These are phyloP conservation scores for Xestia sexstrigata DNA, from an alignment of 2,888 invertebrate species.

Conservation along the genomic window DNA sequence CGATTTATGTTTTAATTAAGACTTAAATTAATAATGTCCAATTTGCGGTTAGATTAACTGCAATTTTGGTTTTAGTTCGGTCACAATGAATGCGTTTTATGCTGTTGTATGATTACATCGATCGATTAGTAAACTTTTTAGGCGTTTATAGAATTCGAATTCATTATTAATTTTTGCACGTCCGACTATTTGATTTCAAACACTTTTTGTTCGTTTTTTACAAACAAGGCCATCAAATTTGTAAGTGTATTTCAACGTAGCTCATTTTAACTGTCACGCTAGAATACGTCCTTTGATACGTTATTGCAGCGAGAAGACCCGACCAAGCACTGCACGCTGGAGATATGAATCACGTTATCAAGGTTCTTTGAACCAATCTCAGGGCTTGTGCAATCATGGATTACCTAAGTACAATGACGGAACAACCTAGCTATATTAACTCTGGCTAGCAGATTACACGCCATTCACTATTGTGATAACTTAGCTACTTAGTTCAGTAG, in stretches of 20 bases:
- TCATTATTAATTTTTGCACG: no score
- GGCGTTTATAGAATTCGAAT: neutral
- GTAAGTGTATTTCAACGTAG: neutral
- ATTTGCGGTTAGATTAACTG: conserved; percentile 28
- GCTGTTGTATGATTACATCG: neutral
- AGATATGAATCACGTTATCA: conserved; percentile 39
- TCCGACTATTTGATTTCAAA: neutral
- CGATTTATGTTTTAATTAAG: neutral
- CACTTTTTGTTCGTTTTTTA: neutral
- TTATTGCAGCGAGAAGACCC: conserved; percentile 15
- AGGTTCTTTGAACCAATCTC: conserved; percentile 36
- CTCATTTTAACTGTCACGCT: neutral
- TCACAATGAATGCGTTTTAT: no score
- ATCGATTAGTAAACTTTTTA: neutral
- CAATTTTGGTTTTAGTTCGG: conserved; percentile 29
- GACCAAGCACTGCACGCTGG: conserved; percentile 7
- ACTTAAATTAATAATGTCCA: neutral
- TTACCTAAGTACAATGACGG: conserved; percentile 20
- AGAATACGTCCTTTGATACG: conserved; percentile 2
- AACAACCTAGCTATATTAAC: conserved; percentile 8
- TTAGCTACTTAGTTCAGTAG: neutral
- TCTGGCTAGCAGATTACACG: neutral
- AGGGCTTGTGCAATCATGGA: conserved; percentile 14
- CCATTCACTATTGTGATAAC: conserved; percentile 19
- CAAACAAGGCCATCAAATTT: neutral